Evolutionary conservation across 64 coral and sea anemone species (phyloP), one percentile per base, ranked within the genome.

Genomic region (Dendronephthya gigantea): DNA sequence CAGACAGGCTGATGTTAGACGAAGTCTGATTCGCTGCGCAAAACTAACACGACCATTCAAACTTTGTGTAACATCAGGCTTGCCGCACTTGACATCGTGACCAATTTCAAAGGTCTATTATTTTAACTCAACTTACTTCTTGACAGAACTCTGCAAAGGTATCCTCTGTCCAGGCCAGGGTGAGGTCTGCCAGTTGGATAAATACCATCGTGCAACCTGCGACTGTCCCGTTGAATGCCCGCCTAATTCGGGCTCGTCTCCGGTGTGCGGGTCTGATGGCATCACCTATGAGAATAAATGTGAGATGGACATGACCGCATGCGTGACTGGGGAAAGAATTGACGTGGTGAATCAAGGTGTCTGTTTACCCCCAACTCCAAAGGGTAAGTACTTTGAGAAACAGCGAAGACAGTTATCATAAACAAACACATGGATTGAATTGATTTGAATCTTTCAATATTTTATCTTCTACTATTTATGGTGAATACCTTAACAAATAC

Each of bases 231-330:
- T 0, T 6, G 1, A 34, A 36, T 79, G 72, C 22, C 72, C 72
- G 0, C 2, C 1, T 34, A 19, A 79, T 79, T 8, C 13, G 22
- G 29, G 32, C 8, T 19, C 72, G 2, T 12, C 30, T 9, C 89
- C 89, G 22, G 84, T 90, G n/a, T 90, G 89, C 81, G 89, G 89
- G 48, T 81, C 84, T 39, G 84, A 90, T 86, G 74, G 84, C 4
- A 31, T 55, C 7, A 86, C 89, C 2, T 90, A 90, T 28, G 35
- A 2, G 0, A 90, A 90, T 49, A 41, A 86, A 33, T 92, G 83
- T 65, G 55, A 50, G 39, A 86, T 92, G 91, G 86, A 72, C 35
- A 14, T 83, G 33, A 82, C 14, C 17, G 84, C 84, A 15, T 92
- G 91, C 45, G n/a, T 55, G 8, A 36, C 38, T 31, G 86, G 85